Conservation (phyloP, 2,888 invertebrate genomes). For the Agrypnus murinus region DNA sequence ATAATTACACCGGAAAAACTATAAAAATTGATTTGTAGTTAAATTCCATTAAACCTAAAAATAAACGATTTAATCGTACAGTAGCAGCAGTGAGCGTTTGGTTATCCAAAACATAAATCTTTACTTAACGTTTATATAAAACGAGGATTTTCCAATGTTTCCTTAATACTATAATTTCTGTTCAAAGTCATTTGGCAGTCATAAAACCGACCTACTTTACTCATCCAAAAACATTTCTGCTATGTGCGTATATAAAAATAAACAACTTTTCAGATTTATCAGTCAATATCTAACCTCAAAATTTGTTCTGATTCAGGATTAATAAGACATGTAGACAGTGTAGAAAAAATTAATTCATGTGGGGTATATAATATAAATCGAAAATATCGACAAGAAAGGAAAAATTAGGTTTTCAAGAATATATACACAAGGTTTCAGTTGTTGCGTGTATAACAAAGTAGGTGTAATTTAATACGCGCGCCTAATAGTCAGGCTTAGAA, state of each 20-base stretch:
- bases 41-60: conserved; percentile 15
- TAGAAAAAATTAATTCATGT: neutral
- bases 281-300: conserved; percentile 1
- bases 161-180: conserved; percentile 18
- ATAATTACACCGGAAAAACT: too few species aligned
- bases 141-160: conserved; percentile 7
- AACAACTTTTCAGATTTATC: conserved; percentile 16
- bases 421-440: too few species aligned
- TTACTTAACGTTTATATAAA: conserved; percentile 4
- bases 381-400: neutral
- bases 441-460: conserved; percentile 6
- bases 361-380: neutral
- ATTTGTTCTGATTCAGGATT: too few species aligned
- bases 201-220: conserved; percentile 23
- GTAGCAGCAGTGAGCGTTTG: too few species aligned
- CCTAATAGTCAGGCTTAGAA: conserved; percentile 1
- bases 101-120: conserved; percentile 20
- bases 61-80: conserved; percentile 24
- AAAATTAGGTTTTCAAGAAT: neutral
- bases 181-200: conserved; percentile 20
- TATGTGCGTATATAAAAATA: too few species aligned
- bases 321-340: neutral
- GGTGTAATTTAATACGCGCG: conserved; percentile 20
- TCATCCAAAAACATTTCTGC: too few species aligned
- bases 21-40: conserved; percentile 9